These are phyloP conservation scores for Perithous albicinctus DNA, from an alignment of 2,888 invertebrate species.

Conservation along the genomic window DNA sequence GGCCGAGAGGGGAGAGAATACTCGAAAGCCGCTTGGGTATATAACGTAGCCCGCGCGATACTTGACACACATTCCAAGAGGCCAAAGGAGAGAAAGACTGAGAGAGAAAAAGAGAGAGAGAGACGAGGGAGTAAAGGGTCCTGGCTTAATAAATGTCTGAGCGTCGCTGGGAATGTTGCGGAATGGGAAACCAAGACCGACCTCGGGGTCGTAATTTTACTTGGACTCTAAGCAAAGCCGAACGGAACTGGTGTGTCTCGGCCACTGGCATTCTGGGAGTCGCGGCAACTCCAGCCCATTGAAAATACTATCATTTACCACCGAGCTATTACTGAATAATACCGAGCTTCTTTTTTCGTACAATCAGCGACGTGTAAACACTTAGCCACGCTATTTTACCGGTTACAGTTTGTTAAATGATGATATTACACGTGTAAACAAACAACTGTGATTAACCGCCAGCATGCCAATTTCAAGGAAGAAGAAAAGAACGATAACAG, in stretches of 20 bases:
- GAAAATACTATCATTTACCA: constrained; percentile 63
- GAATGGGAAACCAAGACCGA: constrained; percentile 35
- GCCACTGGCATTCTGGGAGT: constrained; percentile 52
- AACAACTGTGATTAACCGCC: constrained; percentile 31
- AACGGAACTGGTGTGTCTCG: constrained; percentile 41
- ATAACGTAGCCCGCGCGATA: constrained; percentile 44
- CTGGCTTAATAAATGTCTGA: constrained; percentile 60
- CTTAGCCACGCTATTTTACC: background rate
- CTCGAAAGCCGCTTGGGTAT: constrained; percentile 38
- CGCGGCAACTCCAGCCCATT: constrained; percentile 28
- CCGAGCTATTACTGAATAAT: constrained; percentile 57
- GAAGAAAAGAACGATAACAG: background rate
- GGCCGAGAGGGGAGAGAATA: constrained; percentile 29
- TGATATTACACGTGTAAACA: constrained; percentile 10
- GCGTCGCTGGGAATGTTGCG: constrained; percentile 54
- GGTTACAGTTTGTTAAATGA: constrained; percentile 33
- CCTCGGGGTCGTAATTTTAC: constrained; percentile 59
- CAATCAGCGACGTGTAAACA: constrained; percentile 22
- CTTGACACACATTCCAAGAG: constrained; percentile 65
- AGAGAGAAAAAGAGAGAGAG: constrained; percentile 10
- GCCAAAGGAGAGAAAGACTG: background rate
- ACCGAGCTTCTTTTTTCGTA: constrained; percentile 21
- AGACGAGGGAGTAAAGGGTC: constrained; percentile 25
- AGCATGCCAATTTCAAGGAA: background rate
- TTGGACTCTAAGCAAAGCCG: constrained; percentile 42